Evolutionary conservation across 2,888 invertebrate genomes (phyloP), one percentile per base, ranked within the genome.

Genomic region (Pyralis farinalis): DNA sequence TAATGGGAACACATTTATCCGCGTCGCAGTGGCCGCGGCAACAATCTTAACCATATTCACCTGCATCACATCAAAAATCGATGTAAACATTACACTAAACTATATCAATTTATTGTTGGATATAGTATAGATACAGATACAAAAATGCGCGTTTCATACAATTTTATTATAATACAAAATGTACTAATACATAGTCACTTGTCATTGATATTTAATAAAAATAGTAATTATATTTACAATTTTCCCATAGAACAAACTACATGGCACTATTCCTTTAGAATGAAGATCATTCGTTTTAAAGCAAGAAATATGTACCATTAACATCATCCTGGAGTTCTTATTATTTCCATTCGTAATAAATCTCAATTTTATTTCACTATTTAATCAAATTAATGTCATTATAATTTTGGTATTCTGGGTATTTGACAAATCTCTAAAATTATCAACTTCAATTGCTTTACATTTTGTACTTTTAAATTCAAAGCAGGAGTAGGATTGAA

Each of bases 201-300:
- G 61, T 58, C 67, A 72, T 63, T 64, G 65, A 77, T 69, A 64
- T 70, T 69, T 71, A 61, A 70, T 71, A 72, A 71, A 75, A 77
- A 77, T 71, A 71, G 55, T 59, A 56, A 42, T 50, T 44, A 58
- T 80, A 83, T 85, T 60, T 85, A 86, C 84, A 87, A 70, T 4
- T 60, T 72, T 74, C 63, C 75, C 65, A 72, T 70, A 73, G 45
- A 61, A 65, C 58, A 56, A 64, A 71, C 62, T 69, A 70, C 65
- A 86, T 87, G 86, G 85, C 86, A 86, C 83, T 68, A 79, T 81
- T 80, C 73, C 77, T 76, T 75, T 68, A 72, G 69, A 80, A 82
- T 71, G 75, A 63, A 51, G 42, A 50, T 53, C 63, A 71, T 71
- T 65, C 59, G 42, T 43, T 60, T 68, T 66, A 67, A 68, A 70